Evolutionary conservation across 2,113 vertebrate species (phyloP).

Genomic region (Trogon surrucura): DNA sequence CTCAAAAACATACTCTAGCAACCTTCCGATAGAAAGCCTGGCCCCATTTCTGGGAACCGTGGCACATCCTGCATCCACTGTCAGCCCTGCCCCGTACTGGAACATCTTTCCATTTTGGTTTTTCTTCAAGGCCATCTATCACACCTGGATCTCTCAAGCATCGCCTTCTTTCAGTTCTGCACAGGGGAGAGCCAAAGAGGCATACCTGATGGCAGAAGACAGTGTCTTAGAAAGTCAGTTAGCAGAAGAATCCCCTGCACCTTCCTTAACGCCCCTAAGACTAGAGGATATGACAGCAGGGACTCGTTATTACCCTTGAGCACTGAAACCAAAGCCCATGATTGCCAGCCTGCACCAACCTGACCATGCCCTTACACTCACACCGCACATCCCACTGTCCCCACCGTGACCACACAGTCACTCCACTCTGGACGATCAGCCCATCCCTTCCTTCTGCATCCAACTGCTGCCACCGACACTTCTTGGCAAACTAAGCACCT

Average conservation of each 20-base stretch:
- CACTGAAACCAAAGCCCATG: neutral
- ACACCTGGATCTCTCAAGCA: neutral
- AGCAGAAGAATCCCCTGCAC: neutral
- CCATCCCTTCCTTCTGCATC: neutral
- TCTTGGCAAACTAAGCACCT: neutral
- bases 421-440: neutral
- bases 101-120: neutral
- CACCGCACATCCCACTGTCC: neutral
- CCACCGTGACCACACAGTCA: rapidly evolving
- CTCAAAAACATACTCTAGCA: neutral
- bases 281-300: neutral
- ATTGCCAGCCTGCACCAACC: neutral
- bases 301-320: rapidly evolving
- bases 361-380: neutral
- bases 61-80: neutral
- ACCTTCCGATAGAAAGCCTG: neutral
- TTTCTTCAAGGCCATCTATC: neutral
- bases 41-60: rapidly evolving
- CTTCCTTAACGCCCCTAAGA: neutral
- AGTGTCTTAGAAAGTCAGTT: neutral
- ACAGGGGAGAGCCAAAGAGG: neutral
- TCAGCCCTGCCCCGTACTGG: neutral
- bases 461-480: neutral
- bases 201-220: neutral
- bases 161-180: neutral